phyloP scores from a whole-genome alignment of 2,888 invertebrate genomes.

The Caenorhabditis parvicauda region DNA sequence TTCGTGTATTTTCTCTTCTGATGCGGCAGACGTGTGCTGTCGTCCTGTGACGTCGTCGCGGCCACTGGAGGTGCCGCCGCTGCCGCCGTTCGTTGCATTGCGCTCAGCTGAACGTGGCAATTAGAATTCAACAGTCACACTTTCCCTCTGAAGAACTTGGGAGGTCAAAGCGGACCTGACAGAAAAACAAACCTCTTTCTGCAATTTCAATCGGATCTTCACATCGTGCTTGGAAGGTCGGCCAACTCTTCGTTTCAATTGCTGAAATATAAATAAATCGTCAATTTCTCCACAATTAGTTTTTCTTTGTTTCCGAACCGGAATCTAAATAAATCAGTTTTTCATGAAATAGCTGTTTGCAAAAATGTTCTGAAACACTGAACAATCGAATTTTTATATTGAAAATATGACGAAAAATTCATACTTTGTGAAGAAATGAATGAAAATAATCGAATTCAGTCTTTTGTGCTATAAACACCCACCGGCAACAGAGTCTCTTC shows the following conservation, averaged over 20 bases:
- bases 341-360: too few relatives aligned
- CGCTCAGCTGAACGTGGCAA: neutral
- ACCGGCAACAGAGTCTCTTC: neutral
- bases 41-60: neutral
- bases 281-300: slow-evolving; percentile 17
- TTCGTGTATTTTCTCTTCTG: slow-evolving; percentile 35
- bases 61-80: slow-evolving; percentile 2
- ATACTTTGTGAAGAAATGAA: neutral
- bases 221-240: slow-evolving; percentile 26
- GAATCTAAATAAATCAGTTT: too few relatives aligned
- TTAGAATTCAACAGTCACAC: neutral
- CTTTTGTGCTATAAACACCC: neutral
- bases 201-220: slow-evolving; percentile 22
- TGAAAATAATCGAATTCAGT: neutral
- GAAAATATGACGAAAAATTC: too few relatives aligned
- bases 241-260: slow-evolving; percentile 24
- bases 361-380: too few relatives aligned
- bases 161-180: too few relatives aligned
- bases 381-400: too few relatives aligned
- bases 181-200: slow-evolving; percentile 15
- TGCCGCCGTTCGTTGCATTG: slow-evolving; percentile 5
- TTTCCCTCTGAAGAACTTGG: too few relatives aligned
- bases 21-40: neutral
- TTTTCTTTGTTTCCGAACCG: neutral
- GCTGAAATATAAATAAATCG: neutral